A percentile compares a stretch with the other conserved stretches of the same genome.
phyloP scores from a whole-genome alignment of 2,113 vertebrate genomes.

The Embiotoca jacksoni region DNA sequence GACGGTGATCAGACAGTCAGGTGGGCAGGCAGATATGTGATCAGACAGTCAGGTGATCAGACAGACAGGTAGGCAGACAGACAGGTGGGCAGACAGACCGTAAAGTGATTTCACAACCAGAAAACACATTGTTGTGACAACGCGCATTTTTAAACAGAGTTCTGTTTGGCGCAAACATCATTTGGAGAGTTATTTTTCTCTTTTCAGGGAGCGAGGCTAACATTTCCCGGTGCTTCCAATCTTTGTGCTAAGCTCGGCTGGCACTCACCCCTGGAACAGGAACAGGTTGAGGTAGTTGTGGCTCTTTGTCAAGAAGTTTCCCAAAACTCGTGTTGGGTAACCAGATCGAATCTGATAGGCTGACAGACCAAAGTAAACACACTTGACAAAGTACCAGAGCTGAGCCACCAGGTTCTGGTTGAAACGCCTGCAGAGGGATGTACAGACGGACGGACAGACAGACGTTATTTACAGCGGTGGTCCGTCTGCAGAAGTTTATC shows the following conservation, averaged over 20 bases:
- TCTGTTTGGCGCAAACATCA: no score
- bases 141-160: no score
- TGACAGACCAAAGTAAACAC: conserved; percentile 64
- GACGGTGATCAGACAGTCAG: neutral
- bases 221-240: neutral
- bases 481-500: no score
- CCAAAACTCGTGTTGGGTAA: conserved; percentile 62
- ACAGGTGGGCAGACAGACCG: no score
- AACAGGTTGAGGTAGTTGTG: conserved; percentile 69
- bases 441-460: neutral
- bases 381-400: conserved; percentile 69
- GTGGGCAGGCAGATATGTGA: no score
- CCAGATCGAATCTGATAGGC: conserved; percentile 68
- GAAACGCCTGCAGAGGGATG: conserved; percentile 43
- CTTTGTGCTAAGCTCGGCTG: neutral
- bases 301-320: conserved; percentile 68
- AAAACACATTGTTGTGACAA: no score
- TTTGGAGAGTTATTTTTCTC: no score
- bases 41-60: neutral
- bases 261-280: conserved; percentile 65
- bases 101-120: no score
- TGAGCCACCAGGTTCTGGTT: conserved; percentile 69
- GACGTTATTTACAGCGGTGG: no score
- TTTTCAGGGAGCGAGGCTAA: neutral
- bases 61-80: no score